Evolutionary conservation across 2,888 invertebrate genomes (phyloP).

Genomic region (Cheilosia impressa): DNA sequence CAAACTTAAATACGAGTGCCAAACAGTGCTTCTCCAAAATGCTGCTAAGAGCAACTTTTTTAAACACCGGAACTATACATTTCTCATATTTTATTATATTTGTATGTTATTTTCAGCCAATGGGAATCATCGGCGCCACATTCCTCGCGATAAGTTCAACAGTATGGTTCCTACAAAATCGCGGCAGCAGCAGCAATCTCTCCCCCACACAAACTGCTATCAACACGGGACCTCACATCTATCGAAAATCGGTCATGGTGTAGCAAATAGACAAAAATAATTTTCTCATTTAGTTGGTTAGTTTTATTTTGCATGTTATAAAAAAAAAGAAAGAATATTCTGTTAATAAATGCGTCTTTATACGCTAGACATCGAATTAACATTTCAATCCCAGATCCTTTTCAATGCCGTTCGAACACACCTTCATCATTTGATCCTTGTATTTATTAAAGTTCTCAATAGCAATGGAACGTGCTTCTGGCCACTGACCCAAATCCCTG

Average conservation of each 20-base stretch:
- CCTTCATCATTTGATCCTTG: conserved; percentile 92
- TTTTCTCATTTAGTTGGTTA: background rate
- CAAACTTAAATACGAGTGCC: no score
- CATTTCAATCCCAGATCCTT: conserved; percentile 87
- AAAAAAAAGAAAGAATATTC: conserved; percentile 32
- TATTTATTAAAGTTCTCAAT: conserved; percentile 89
- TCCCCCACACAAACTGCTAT: background rate
- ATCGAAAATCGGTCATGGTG: conserved; percentile 42
- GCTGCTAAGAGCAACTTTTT: no score
- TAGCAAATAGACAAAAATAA: background rate
- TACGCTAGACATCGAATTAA: conserved; percentile 17
- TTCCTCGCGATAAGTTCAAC: conserved; percentile 31
- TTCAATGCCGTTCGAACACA: conserved; percentile 89
- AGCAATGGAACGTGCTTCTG: conserved; percentile 87
- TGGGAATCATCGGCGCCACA: conserved; percentile 38
- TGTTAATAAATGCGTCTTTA: conserved; percentile 52
- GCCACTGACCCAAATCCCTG: conserved; percentile 92
- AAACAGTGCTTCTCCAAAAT: no score
- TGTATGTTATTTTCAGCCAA: conserved; percentile 32
- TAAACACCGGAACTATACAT: no score
- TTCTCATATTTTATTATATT: background rate
- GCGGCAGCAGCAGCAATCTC: conserved; percentile 3
- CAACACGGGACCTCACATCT: conserved; percentile 13
- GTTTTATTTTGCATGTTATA: conserved; percentile 19
- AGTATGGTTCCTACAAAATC: conserved; percentile 36